Evolutionary conservation across 2,888 invertebrate species (phyloP), one percentile per base, ranked within the genome.

Genomic region (Cantharis flavilabris): DNA sequence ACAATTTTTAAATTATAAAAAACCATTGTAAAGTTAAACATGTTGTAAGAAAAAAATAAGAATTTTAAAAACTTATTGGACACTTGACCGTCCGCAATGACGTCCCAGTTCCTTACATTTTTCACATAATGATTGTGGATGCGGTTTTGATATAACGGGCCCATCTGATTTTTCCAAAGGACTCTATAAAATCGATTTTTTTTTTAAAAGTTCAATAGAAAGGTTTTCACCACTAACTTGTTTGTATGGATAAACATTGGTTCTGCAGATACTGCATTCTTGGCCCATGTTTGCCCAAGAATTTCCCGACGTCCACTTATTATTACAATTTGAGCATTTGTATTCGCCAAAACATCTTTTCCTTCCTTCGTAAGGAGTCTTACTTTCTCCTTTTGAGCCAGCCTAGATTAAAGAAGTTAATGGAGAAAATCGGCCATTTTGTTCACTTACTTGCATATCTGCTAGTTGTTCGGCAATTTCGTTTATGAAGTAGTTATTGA

Each of bases 241-340:
- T 89, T 96, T 96, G 86, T 96, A 95, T 1, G 97, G 97, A 87
- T 93, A 97, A n/a, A 97, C 96, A 85, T 95, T 95, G 81, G 96
- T 94, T 79, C 94, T 93, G 84, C 97, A 97, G 86, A 96, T 96
- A 84, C 95, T 96, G 87, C 97, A 97, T 86, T 96, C 94, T 87
- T 97, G 97, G 0, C 95, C 95, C 91, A 94, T 95, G 88, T 97
- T 97, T 7, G 97, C 95, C 96, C 96, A 97, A 72, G 95, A 96
- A 89, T 97, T 97, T 3, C 96, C 96, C 76, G 95, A 95, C 95
- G 96, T 96, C 97, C 97, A 97, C 88, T 96, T 96, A 86, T 96
- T 91, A 85, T 96, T 96, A 89, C 97, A 97, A 86, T 96, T 96
- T 0, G 95, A 94, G 84, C 97, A 97, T 88, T 96, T 95, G 91